A percentile compares a stretch with the other conserved stretches of the same genome.
phyloP scores from a whole-genome alignment of 2,113 vertebrate genomes.

The Triplophysa dalaica region DNA sequence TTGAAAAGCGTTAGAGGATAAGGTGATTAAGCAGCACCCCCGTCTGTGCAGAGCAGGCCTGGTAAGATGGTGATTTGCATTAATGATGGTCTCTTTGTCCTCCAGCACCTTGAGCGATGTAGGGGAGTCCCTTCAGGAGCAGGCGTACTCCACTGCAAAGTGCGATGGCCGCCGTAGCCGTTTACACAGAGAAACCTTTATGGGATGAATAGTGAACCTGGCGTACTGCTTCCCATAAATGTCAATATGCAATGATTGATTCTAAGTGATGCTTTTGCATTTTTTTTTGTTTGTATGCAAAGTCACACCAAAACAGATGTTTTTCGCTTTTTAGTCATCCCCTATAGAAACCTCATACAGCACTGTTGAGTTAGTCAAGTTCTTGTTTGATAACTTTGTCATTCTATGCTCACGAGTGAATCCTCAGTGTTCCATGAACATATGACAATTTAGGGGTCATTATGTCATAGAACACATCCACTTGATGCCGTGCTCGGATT shows the following conservation, averaged over 20 bases:
- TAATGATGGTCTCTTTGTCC: constrained; percentile 67
- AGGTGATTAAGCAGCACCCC: constrained; percentile 64
- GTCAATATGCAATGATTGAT: background rate
- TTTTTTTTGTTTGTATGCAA: too few species aligned
- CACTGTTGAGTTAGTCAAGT: too few species aligned
- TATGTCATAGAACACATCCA: constrained; percentile 49
- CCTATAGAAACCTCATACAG: too few species aligned
- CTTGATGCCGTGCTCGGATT: constrained; percentile 47
- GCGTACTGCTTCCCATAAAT: too few species aligned
- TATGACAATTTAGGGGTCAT: constrained; percentile 38
- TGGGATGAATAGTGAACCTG: background rate
- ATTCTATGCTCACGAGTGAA: background rate
- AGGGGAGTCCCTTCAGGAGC: constrained; percentile 44
- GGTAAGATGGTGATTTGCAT: constrained; percentile 67
- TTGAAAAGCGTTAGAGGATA: constrained; percentile 68
- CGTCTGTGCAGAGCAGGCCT: constrained; percentile 65
- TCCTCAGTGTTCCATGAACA: constrained; percentile 9
- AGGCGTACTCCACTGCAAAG: constrained; percentile 4
- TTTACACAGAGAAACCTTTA: background rate
- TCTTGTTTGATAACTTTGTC: background rate
- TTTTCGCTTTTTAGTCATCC: too few species aligned
- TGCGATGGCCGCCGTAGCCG: background rate
- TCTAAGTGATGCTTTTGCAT: background rate
- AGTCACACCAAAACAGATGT: too few species aligned
- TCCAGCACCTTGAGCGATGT: constrained; percentile 56